These are phyloP conservation scores for Harpalus rufipes DNA, from an alignment of 2,888 invertebrate genomes.

Conservation along the genomic window DNA sequence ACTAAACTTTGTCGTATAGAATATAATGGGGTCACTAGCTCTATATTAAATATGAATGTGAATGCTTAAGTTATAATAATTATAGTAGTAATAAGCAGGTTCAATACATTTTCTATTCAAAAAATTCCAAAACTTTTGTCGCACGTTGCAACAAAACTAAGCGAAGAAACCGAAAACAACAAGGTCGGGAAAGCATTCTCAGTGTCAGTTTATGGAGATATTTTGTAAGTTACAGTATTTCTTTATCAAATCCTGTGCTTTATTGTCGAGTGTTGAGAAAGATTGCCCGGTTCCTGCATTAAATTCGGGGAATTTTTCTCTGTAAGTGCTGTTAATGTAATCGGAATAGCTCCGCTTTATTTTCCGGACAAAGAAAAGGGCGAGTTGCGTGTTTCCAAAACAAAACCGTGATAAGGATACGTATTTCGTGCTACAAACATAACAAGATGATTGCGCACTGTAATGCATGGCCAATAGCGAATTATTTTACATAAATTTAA, in stretches of 20 bases:
- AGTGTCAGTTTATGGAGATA: no score
- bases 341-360: slow-evolving; percentile 31
- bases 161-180: no score
- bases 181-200: no score
- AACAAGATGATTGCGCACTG: slow-evolving; percentile 60
- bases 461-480: slow-evolving; percentile 58
- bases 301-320: slow-evolving; percentile 33
- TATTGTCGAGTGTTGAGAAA: background rate
- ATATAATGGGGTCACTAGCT: no score
- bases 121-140: no score
- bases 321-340: slow-evolving; percentile 19
- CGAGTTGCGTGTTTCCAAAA: slow-evolving; percentile 51
- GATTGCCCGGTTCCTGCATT: background rate
- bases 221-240: no score
- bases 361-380: slow-evolving; percentile 26
- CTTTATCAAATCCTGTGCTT: background rate
- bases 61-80: no score
- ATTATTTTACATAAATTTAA: slow-evolving; percentile 63
- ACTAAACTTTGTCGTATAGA: no score
- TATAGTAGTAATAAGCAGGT: no score
- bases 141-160: no score
- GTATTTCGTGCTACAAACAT: slow-evolving; percentile 56
- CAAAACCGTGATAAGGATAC: slow-evolving; percentile 53
- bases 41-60: no score
- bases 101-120: no score